Evolutionary conservation across 2,113 vertebrate genomes (phyloP).

Genomic region (Peucedramus taeniatus): DNA sequence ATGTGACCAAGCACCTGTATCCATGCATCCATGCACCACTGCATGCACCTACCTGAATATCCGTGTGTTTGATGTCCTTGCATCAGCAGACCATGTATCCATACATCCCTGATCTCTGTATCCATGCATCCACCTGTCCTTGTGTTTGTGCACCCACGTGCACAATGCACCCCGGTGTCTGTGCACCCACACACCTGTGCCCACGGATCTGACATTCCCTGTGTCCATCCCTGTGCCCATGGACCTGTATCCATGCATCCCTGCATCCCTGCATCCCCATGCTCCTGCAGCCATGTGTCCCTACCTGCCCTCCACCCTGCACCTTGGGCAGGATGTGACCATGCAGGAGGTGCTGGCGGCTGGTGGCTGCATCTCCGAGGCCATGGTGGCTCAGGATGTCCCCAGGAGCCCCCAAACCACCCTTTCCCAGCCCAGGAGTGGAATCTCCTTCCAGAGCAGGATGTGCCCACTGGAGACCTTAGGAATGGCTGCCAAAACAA

Average conservation of each 20-base stretch:
- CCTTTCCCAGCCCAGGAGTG: background rate
- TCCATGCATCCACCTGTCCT: fast-evolving
- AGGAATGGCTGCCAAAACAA: background rate
- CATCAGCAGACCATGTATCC: fast-evolving
- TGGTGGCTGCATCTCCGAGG: fast-evolving
- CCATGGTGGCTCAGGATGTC: background rate
- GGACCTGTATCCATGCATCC: background rate
- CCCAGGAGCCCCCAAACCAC: background rate
- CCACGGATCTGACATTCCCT: fast-evolving
- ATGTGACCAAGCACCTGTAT: fast-evolving
- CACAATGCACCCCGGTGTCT: background rate
- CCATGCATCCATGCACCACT: background rate
- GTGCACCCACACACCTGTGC: background rate
- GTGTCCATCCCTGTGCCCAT: background rate
- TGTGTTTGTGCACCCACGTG: background rate
- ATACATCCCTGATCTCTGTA: background rate
- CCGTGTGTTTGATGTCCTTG: fast-evolving
- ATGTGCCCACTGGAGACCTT: fast-evolving
- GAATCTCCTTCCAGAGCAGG: fast-evolving
- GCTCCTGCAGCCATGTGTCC: background rate
- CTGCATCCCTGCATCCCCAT: no score
- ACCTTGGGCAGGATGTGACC: background rate
- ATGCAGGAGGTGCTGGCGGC: background rate
- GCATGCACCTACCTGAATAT: background rate
- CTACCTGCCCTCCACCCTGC: background rate